Evolutionary conservation across 2,797 vertebrate genomes (phyloP), one percentile per base, ranked within the genome.

Genomic region (Rhynchonycteris naso): DNA sequence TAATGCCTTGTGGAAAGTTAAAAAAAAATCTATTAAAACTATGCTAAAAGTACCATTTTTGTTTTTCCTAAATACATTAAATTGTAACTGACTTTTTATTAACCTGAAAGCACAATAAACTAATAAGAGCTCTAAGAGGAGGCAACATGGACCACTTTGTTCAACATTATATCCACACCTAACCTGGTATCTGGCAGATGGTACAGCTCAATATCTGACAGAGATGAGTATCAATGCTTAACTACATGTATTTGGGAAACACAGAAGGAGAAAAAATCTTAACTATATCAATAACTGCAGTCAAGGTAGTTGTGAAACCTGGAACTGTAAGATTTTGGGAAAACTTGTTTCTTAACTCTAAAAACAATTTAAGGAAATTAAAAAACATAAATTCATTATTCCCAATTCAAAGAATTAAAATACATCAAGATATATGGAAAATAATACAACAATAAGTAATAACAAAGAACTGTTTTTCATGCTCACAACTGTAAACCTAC

Each of bases 261-360:
- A 13, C 2, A 81, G 1, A 1, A 90, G 11, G 7, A 43, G 28
- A 91, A 78, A 12, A 91, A 78, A 12, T 3, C 0, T 18, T 76
- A 16, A 5, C 7, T 72, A 56, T 56, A 92, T 76, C 61, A 76
- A 33, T 72, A 71, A 35, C 68, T 82, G 12, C 21, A 56, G 11
- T 33, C 58, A 22, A 81, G 52, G 52, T 47, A 71, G 38, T 47
- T 59, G 9, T 78, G 24, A 90, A 88, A 88, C 19, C 14, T 2
- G 26, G 2, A 86, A 95, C 33, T 26, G 0, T n/a, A 52, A 59
- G 14, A 21, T 80, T 81, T 76, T 30, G n/a, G 6, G 54, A 91
- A 95, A 91, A 84, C 5, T 63, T 93, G 2, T 26, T 69, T 79
- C 76, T 66, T 72, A 91, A 93, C n/a, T 56, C 43, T 66, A 50